Evolutionary conservation across 2,797 vertebrate species (phyloP).

Genomic region (Catharus ustulatus): DNA sequence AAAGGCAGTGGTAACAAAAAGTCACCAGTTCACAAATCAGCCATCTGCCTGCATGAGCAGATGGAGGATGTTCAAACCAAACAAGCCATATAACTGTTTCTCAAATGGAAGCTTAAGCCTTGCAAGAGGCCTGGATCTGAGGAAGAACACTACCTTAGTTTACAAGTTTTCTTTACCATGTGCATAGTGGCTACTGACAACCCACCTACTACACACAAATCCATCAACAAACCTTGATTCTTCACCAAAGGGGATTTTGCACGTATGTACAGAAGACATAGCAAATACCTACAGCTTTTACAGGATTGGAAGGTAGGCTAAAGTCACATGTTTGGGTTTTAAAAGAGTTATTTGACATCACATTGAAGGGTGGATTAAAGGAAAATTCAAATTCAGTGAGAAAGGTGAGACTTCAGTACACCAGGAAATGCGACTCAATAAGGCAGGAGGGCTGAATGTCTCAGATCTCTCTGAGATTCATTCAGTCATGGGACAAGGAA

Average conservation of each 20-base stretch:
- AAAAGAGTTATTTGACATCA: not conserved
- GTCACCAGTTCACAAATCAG: not conserved
- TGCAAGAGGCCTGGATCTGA: not conserved
- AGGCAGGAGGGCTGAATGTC: not conserved
- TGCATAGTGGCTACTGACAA: not conserved
- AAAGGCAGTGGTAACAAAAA: not conserved
- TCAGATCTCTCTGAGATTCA: not conserved
- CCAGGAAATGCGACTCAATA: not conserved
- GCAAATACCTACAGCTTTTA: not conserved
- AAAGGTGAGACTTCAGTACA: not conserved
- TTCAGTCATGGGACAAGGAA: not conserved
- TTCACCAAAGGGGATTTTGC: not conserved
- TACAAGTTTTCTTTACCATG: not conserved
- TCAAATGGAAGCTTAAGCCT: not conserved
- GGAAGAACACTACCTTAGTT: not conserved
- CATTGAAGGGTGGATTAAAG: not conserved
- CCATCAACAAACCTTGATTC: not conserved
- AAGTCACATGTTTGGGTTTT: not conserved
- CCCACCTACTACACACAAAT: not conserved
- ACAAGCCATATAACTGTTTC: not conserved
- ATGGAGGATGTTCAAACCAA: not conserved
- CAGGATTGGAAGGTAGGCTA: not conserved
- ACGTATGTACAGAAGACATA: not conserved
- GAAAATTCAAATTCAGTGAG: not conserved
- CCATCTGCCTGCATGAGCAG: not conserved